Conservation (phyloP, 2,797 vertebrate genomes). For the Eulemur mongoz region DNA sequence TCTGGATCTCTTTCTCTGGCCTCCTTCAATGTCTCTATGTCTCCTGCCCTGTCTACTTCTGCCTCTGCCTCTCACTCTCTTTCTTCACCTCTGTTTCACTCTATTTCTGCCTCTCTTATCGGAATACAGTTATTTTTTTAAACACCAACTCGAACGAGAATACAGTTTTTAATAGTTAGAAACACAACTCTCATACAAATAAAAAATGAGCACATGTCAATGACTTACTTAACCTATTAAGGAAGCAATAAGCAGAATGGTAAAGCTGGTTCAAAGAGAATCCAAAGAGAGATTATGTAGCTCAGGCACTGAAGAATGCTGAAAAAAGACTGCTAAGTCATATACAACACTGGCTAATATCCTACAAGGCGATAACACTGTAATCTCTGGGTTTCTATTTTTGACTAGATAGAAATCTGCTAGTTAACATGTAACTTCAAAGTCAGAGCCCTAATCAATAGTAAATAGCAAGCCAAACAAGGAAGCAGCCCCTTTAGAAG, state of each 20-base stretch:
- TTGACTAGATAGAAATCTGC: background rate
- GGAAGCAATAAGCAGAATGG: background rate
- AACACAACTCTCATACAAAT: background rate
- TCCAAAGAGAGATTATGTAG: background rate
- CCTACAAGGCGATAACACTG: background rate
- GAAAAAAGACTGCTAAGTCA: background rate
- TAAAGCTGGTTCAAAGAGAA: background rate
- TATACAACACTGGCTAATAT: background rate
- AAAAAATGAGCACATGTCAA: background rate
- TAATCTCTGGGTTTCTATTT: background rate
- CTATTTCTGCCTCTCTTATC: background rate
- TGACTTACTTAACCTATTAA: background rate
- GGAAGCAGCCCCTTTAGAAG: background rate
- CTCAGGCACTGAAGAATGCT: background rate
- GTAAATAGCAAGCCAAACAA: background rate
- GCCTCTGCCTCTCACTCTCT: background rate
- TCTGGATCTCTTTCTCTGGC: background rate
- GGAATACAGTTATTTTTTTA: background rate
- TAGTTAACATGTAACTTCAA: background rate
- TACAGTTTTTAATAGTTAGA: background rate
- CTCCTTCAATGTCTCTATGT: background rate
- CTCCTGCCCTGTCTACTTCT: background rate
- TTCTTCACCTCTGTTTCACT: background rate
- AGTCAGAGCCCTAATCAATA: background rate
- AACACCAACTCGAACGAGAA: background rate